Conservation (phyloP, 2,888 invertebrate genomes). For the Hermaeophaga mercurialis region DNA sequence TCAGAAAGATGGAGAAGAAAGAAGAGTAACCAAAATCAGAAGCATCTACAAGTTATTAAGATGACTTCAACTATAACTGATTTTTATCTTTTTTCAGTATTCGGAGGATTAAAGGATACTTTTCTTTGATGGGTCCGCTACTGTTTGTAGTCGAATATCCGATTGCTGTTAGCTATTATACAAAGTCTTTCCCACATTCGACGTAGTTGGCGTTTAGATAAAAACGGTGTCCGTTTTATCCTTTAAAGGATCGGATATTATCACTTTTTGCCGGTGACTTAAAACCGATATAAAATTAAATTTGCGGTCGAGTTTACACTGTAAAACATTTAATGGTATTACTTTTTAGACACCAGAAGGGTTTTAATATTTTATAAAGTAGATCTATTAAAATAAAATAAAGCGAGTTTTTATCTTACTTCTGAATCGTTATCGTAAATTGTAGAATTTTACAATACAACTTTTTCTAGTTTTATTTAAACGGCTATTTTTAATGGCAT, state of each 20-base stretch:
- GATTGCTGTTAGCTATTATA: slow-evolving; percentile 8
- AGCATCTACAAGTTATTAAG: too few species aligned
- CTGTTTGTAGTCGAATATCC: not conserved
- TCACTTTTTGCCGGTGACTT: slow-evolving; percentile 44
- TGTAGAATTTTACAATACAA: slow-evolving; percentile 3
- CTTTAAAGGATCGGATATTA: slow-evolving; percentile 13
- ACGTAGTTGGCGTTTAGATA: slow-evolving; percentile 19
- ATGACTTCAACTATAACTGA: too few species aligned
- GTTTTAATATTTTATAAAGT: slow-evolving; percentile 51
- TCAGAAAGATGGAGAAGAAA: too few species aligned
- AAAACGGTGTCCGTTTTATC: slow-evolving; percentile 24
- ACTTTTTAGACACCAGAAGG: slow-evolving; percentile 48
- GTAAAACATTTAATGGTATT: slow-evolving; percentile 54
- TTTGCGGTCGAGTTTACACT: slow-evolving; percentile 44
- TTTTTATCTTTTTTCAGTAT: too few species aligned
- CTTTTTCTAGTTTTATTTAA: slow-evolving; percentile 1
- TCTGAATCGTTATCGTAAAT: slow-evolving; percentile 14
- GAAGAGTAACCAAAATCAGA: too few species aligned
- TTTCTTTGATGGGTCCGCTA: not conserved
- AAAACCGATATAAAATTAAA: slow-evolving; percentile 50
- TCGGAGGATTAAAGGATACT: too few species aligned
- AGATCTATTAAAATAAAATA: slow-evolving; percentile 42
- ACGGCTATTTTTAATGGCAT: not conserved
- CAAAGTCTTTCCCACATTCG: slow-evolving; percentile 20
- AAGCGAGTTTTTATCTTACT: slow-evolving; percentile 28